These are phyloP conservation scores for Alcedo quadribrachys DNA, from an alignment of 2,797 vertebrate species.

Conservation along the genomic window DNA sequence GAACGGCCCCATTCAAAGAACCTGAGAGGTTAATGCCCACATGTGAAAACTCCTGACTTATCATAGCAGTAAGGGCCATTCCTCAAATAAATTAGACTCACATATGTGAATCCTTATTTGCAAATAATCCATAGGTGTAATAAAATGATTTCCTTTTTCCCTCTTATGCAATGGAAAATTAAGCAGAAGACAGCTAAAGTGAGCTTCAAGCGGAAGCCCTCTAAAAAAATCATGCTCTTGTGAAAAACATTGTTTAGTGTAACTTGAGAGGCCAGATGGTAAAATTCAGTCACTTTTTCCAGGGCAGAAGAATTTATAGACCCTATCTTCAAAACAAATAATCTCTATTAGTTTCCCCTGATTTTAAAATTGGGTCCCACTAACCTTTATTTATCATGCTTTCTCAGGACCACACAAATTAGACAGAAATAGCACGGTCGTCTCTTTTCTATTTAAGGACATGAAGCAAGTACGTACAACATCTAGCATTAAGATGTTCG, in stretches of 20 bases:
- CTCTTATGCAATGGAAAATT: neutral
- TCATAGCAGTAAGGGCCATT: neutral
- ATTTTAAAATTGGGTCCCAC: neutral
- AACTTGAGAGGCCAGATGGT: neutral
- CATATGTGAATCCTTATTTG: neutral
- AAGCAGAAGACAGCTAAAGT: neutral
- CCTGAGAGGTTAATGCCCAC: neutral
- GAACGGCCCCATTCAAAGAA: rapidly evolving
- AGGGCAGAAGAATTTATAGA: neutral
- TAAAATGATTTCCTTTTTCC: neutral
- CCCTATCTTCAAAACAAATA: neutral
- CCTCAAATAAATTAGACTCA: neutral
- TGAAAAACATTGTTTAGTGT: neutral
- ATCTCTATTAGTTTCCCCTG: neutral
- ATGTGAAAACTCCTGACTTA: neutral
- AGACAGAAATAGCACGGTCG: neutral
- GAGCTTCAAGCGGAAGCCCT: neutral
- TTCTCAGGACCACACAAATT: neutral
- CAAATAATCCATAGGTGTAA: neutral
- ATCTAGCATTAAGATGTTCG: neutral
- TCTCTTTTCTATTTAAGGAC: neutral
- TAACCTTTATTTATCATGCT: neutral
- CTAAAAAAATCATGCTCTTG: neutral
- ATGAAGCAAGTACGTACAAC: neutral
- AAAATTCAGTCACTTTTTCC: conserved; percentile 2